phyloP scores from a whole-genome alignment of 2,888 invertebrate genomes.

The Phytoseiulus persimilis region DNA sequence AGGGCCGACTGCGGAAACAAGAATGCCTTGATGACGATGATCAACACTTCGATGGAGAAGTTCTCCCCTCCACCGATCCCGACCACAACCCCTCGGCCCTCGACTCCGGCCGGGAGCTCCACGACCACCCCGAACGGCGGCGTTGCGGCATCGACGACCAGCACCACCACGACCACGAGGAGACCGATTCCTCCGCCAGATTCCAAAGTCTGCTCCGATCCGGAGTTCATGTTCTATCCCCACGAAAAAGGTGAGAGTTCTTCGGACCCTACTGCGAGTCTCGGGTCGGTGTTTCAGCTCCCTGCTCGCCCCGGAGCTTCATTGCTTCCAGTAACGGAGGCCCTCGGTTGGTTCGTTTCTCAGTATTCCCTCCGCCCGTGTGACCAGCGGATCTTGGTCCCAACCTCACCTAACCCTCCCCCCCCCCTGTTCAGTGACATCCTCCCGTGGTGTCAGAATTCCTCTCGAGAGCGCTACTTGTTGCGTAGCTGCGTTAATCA shows the following conservation, averaged over 20 bases:
- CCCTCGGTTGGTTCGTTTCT: too few species aligned
- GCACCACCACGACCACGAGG: conserved; percentile 40
- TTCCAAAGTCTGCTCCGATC: conserved; percentile 17
- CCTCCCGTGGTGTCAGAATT: too few species aligned
- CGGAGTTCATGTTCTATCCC: conserved; percentile 34
- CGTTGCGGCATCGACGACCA: conserved; percentile 1
- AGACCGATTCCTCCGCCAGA: conserved; percentile 47
- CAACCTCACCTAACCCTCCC: too few species aligned
- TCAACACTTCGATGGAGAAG: conserved; percentile 64
- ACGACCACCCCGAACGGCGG: conserved; percentile 32
- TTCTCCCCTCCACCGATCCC: conserved; percentile 64
- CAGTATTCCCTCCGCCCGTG: too few species aligned
- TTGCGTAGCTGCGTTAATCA: too few species aligned
- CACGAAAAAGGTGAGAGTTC: conserved; percentile 17
- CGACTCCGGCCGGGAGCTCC: conserved; percentile 60
- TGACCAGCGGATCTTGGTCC: too few species aligned
- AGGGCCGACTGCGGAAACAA: conserved; percentile 69
- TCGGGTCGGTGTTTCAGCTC: too few species aligned
- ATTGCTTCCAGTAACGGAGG: too few species aligned
- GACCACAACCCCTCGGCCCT: conserved; percentile 62
- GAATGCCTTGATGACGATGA: conserved; percentile 65
- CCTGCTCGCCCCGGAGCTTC: too few species aligned
- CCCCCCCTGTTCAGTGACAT: too few species aligned
- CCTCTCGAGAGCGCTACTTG: too few species aligned
- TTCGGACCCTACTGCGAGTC: too few species aligned